Evolutionary conservation across 2,113 vertebrate genomes (phyloP), one percentile per base, ranked within the genome.

Genomic region (Pollachius pollachius): DNA sequence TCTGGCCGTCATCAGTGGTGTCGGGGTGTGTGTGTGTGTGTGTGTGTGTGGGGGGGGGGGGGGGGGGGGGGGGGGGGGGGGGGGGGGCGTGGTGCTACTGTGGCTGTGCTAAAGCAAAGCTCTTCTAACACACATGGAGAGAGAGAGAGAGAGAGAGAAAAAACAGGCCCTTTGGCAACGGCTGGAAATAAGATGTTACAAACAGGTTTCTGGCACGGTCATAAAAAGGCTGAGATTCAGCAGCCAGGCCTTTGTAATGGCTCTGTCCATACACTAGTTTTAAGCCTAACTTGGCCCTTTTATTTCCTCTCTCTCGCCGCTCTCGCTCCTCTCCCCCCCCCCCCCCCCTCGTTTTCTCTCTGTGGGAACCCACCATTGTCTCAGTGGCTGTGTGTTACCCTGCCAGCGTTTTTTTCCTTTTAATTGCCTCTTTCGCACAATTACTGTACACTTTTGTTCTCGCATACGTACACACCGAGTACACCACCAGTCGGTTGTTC

Each of bases 141-240:
- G 37, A 41, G 37, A 41, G 37, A 41, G 37, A 41, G 37, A 41
- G 13, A 56, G 13, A 17, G 52, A 17, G 52, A 17, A 12, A 64
- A 15, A 64, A n/a, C 21, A 15, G 27, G 62, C 27, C 62, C 25
- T 15, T 37, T 34, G 25, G 62, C 30, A 27, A 15, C 9, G 56
- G 70, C 79, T 82, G 81, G 78, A 78, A 87, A 82, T 85, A 79
- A 87, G 84, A 87, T 68, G 82, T 85, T 78, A 81, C 74, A 81
- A 88, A 80, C 83, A 82, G 78, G 85, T 81, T 84, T 76, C 37
- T 70, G 76, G 71, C 66, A 70, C 60, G 72, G 69, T 70, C 64
- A 66, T 77, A 67, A 77, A 83, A 82, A 18, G 17, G 66, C 72
- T 69, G 66, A 72, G 71, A 71, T 76, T 67, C 72, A 74, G 74